A percentile compares a stretch with the other conserved stretches of the same genome.
Evolutionary conservation across 2,888 invertebrate genomes (phyloP).

Genomic region (Andrena praecox): DNA sequence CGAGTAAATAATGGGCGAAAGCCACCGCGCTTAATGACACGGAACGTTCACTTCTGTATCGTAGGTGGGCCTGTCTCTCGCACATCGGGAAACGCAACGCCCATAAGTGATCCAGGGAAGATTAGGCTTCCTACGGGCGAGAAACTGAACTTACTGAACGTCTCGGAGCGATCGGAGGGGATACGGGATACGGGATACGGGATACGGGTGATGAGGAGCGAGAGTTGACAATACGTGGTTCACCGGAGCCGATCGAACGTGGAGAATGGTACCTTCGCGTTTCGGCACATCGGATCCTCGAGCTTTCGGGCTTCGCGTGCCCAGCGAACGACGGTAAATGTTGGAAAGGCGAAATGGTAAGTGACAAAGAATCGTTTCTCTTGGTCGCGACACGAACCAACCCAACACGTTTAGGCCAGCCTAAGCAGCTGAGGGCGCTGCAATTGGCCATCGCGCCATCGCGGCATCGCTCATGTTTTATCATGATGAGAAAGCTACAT

Average conservation of each 20-base stretch:
- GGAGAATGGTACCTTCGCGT: conserved; percentile 48
- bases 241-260: not conserved
- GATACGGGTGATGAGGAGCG: conserved; percentile 18
- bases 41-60: conserved; percentile 1
- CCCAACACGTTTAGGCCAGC: conserved; percentile 73
- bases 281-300: conserved; percentile 44
- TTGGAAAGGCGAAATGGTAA: conserved; percentile 46
- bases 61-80: not conserved
- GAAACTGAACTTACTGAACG: conserved; percentile 46
- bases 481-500: conserved; percentile 36
- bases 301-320: conserved; percentile 24
- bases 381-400: conserved; percentile 62
- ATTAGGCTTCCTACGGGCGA: conserved; percentile 43
- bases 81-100: not conserved
- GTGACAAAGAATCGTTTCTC: conserved; percentile 63
- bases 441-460: conserved; percentile 3
- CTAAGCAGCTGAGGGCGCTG: conserved; percentile 61
- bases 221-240: conserved; percentile 43
- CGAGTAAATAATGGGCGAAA: conserved; percentile 28
- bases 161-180: conserved; percentile 46
- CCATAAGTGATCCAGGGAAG: conserved; percentile 20
- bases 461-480: conserved; percentile 18
- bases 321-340: conserved; percentile 30
- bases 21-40: not conserved
- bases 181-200: conserved; percentile 16